These are phyloP conservation scores for Asarcornis scutulata DNA, from an alignment of 2,113 vertebrate species.

Conservation along the genomic window DNA sequence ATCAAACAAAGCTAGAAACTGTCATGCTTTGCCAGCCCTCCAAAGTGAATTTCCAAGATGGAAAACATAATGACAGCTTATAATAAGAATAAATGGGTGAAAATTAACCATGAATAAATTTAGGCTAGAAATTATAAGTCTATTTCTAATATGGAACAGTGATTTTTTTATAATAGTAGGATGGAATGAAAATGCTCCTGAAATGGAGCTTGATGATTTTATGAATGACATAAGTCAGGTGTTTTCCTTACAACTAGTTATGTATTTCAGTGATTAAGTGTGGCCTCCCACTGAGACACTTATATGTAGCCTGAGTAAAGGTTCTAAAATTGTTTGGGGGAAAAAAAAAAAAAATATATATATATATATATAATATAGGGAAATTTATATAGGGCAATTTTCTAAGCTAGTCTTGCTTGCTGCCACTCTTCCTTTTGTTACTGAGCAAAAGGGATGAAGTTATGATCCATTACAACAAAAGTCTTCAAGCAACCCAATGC, in stretches of 20 bases:
- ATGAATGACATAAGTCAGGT: not conserved
- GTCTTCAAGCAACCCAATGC: not conserved
- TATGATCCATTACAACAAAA: not conserved
- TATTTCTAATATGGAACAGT: not conserved
- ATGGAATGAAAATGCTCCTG: not conserved
- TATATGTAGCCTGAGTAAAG: not conserved
- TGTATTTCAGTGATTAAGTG: not conserved
- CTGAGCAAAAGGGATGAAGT: not conserved
- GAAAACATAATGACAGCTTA: not conserved
- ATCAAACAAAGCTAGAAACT: not conserved
- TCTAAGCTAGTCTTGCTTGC: not conserved
- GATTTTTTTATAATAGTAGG: not conserved
- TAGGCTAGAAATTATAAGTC: not conserved
- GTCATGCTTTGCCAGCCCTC: not conserved
- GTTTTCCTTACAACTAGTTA: not conserved
- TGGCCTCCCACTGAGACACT: not conserved
- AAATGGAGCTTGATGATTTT: not conserved
- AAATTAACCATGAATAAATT: not conserved
- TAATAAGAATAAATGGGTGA: not conserved
- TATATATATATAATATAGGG: no score
- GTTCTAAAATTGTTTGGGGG: not conserved
- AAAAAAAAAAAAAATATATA: not conserved
- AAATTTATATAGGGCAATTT: not conserved
- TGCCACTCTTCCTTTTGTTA: not conserved
- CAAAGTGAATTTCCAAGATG: not conserved